A percentile compares a stretch with the other conserved stretches of the same genome.
phyloP scores from a whole-genome alignment of 2,888 invertebrate genomes.

The Monopis laevigella region DNA sequence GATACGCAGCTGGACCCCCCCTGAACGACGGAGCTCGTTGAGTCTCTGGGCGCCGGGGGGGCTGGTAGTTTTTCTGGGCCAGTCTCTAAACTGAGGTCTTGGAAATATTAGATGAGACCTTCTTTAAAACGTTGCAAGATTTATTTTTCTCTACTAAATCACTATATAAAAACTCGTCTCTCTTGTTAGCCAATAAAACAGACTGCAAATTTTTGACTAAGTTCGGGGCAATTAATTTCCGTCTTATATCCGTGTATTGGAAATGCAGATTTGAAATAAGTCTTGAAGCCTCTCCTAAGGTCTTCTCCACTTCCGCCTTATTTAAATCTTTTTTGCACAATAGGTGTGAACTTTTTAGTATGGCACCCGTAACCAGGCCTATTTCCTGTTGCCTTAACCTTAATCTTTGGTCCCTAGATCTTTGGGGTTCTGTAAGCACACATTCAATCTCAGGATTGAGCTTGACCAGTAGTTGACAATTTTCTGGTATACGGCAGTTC shows the following conservation, averaged over 20 bases:
- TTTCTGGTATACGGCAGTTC: not conserved
- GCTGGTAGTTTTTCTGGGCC: slow-evolving; percentile 15
- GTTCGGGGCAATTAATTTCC: not conserved
- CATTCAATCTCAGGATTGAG: slow-evolving; percentile 5
- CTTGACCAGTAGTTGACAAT: not conserved
- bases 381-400: not conserved
- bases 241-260: slow-evolving; percentile 1
- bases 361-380: not conserved
- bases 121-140: slow-evolving; percentile 13
- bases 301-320: not conserved
- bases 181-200: not conserved
- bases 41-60: slow-evolving; percentile 1
- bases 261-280: not conserved
- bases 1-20: not conserved
- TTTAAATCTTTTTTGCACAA: not conserved
- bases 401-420: not conserved
- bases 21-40: not conserved
- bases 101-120: slow-evolving; percentile 7
- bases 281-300: not conserved
- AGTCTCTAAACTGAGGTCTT: not conserved
- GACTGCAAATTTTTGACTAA: not conserved
- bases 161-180: slow-evolving; percentile 3
- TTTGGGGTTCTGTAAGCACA: not conserved
- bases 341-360: slow-evolving; percentile 2
- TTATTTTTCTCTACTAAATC: slow-evolving; percentile 12